Percentiles rank a stretch among this genome's conserved stretches.
These are phyloP conservation scores for Paraplagusia blochii DNA, from an alignment of 2,113 vertebrate genomes.

Conservation along the genomic window DNA sequence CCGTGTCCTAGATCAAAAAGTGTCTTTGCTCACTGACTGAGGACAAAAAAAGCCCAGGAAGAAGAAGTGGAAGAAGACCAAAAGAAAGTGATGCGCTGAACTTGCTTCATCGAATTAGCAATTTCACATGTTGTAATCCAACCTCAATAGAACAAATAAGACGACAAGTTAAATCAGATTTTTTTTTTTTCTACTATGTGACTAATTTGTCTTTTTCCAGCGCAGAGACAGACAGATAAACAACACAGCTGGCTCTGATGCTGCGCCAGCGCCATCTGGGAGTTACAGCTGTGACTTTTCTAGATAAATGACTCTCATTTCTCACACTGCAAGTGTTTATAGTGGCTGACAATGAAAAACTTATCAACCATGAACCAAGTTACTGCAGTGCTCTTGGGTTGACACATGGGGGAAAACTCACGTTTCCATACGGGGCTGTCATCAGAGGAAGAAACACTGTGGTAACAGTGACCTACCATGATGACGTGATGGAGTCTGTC, in stretches of 20 bases:
- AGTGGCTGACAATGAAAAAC: constrained; percentile 33
- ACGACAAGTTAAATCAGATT: too few species aligned
- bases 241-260: constrained; percentile 23
- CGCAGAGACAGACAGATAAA: background rate
- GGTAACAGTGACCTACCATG: constrained; percentile 11
- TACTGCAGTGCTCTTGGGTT: constrained; percentile 1
- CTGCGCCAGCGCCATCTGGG: constrained; percentile 22
- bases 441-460: background rate
- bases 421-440: constrained; percentile 1
- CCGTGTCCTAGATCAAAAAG: constrained; percentile 38
- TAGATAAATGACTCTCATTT: constrained; percentile 45
- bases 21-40: background rate
- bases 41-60: background rate
- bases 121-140: background rate
- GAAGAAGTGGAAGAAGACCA: background rate
- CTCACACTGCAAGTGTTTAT: constrained; percentile 27
- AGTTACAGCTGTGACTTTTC: constrained; percentile 34
- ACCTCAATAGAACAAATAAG: too few species aligned
- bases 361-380: constrained; percentile 19
- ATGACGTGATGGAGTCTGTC: too few species aligned
- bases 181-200: too few species aligned
- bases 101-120: constrained; percentile 14
- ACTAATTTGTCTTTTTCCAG: background rate
- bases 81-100: constrained; percentile 9
- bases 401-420: constrained; percentile 10